Base-by-base conservation (phyloP, 1,140 invertebrate species). In the Pomacea maculata region DNA sequence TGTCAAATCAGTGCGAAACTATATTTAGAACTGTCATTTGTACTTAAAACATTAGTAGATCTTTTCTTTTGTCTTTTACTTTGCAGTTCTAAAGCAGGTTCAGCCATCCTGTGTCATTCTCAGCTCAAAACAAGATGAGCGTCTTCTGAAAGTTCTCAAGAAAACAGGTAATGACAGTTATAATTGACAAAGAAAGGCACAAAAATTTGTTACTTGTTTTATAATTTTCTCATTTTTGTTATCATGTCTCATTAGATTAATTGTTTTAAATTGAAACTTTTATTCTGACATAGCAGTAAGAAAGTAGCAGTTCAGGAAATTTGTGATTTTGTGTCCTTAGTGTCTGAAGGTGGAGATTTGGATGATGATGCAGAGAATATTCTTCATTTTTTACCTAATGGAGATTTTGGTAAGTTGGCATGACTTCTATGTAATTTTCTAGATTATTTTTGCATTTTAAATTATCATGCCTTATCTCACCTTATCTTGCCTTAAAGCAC, bases 61-160 rank as follows among this genome's bases (percentile, higher is more conserved):
- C 34, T 45, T 45, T 45, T 64, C 25, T 7, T 76, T 21, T 25
- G 14, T 64, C n/a, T 76, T 76, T 78, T 55, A 17, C 11, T 55
- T 78, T 78, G 6, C 80, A 92, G 88, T 96, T 55, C 93, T 93
- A 81, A 91, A 92, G 68, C 94, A 96, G 90, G 92, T 94, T 25
- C 88, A 93, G 29, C 95, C 95, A 8, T 92, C 78, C 12, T 81
- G 77, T 45, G 83, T 92, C 64, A 77, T 92, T 15, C 77, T 90
- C 0, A 92, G 86, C 93, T 93, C 88, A 21, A 89, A 88, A 79
- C 87, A 90, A 63, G 91, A 91, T 88, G 87, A 90, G n/a, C 85
- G 87, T 76, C 74, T 89, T 19, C 21, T 90, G n/a, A 87, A 86
- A 54, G 78, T 68, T 63, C 70, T 88, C 15, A 83, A 86, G 80